phyloP scores from a whole-genome alignment of 2,888 invertebrate genomes.

The Bellardia pandia region DNA sequence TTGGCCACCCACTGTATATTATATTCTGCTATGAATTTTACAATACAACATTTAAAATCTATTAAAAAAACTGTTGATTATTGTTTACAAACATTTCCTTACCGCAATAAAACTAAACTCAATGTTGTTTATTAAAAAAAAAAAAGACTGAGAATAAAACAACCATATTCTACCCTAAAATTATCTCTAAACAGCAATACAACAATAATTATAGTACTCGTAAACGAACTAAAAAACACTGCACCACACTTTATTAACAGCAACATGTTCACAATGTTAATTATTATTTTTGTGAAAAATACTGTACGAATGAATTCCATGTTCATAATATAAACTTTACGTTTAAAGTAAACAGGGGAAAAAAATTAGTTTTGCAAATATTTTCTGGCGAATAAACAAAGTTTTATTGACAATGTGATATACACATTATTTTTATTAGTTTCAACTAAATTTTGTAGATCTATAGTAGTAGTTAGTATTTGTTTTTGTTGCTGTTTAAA shows the following conservation, averaged over 20 bases:
- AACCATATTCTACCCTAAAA: not conserved
- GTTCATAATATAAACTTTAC: not conserved
- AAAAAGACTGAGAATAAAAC: not conserved
- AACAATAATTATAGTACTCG: constrained; percentile 14
- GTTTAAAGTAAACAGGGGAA: constrained; percentile 1
- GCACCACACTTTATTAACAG: constrained; percentile 29
- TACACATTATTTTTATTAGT: constrained; percentile 18
- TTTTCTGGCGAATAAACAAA: constrained; percentile 21
- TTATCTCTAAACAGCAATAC: constrained; percentile 20
- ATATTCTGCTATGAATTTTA: not conserved
- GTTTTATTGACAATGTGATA: constrained; percentile 22
- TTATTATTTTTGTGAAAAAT: constrained; percentile 7
- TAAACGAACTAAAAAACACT: constrained; percentile 16
- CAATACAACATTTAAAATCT: not conserved
- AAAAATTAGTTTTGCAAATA: constrained; percentile 8
- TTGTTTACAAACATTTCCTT: not conserved
- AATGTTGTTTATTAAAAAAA: not conserved
- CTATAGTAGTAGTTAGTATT: not conserved
- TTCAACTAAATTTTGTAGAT: constrained; percentile 30
- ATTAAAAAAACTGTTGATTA: not conserved
- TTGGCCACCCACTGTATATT: too few relatives aligned
- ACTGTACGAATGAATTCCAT: not conserved
- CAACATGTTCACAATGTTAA: constrained; percentile 22
- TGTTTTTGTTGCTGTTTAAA: not conserved
- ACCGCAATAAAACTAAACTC: not conserved